Evolutionary conservation across 2,797 vertebrate genomes (phyloP).

Genomic region (Falco peregrinus): DNA sequence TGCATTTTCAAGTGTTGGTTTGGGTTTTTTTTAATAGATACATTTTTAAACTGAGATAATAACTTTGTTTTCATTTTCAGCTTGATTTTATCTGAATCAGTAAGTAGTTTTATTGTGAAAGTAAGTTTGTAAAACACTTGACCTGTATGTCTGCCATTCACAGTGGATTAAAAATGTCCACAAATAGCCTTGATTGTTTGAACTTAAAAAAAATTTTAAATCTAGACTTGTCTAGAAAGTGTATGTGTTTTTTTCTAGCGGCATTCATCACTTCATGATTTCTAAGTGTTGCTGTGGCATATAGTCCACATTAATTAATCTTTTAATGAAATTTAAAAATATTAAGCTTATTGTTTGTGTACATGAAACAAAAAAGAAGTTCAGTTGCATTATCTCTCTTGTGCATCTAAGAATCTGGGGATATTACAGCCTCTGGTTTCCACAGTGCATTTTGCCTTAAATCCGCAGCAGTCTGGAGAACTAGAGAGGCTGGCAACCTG

Average conservation of each 20-base stretch:
- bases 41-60: neutral
- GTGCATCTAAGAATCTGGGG: neutral
- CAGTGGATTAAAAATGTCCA: neutral
- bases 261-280: neutral
- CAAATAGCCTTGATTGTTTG: neutral
- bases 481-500: neutral
- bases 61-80: neutral
- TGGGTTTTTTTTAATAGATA: neutral
- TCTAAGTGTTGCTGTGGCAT: neutral
- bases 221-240: neutral
- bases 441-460: neutral
- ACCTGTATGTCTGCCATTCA: neutral
- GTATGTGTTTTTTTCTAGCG: neutral
- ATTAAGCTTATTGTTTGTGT: neutral
- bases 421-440: neutral
- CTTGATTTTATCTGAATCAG: neutral
- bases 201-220: neutral
- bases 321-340: neutral
- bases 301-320: neutral
- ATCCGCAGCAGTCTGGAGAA: neutral
- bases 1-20: neutral
- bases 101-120: neutral
- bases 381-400: neutral
- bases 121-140: neutral
- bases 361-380: neutral